Evolutionary conservation across 2,888 invertebrate species (phyloP).

Genomic region (Brachyptera risi): DNA sequence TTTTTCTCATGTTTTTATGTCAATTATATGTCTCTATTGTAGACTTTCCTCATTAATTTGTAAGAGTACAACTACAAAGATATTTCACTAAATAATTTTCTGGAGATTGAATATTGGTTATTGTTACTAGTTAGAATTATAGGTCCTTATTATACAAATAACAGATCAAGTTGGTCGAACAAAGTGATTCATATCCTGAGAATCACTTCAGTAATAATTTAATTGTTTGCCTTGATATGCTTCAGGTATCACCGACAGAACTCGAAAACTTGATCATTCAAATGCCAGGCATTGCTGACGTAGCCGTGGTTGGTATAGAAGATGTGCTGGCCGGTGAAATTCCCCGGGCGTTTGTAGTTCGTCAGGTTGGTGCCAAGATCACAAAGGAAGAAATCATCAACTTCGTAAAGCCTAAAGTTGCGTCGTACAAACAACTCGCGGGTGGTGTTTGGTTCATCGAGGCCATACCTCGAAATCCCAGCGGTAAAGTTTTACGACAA

Average conservation of each 20-base stretch:
- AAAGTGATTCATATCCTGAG: too few species aligned
- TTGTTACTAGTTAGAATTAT: too few species aligned
- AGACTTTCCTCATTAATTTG: too few species aligned
- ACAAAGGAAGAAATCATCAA: constrained; percentile 55
- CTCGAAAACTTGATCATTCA: constrained; percentile 72
- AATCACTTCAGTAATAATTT: too few species aligned
- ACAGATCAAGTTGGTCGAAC: too few species aligned
- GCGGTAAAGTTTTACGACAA: constrained; percentile 40
- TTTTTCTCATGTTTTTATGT: too few species aligned
- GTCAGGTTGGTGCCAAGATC: constrained; percentile 51
- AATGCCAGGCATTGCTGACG: constrained; percentile 67
- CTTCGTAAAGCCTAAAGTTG: constrained; percentile 56
- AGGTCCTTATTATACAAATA: too few species aligned
- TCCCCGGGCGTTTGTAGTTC: constrained; percentile 69
- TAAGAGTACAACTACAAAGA: too few species aligned
- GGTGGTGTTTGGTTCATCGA: constrained; percentile 49
- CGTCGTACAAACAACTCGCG: constrained; percentile 67
- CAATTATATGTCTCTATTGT: too few species aligned
- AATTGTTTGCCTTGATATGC: too few species aligned
- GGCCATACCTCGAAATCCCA: constrained; percentile 40
- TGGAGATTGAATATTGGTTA: too few species aligned
- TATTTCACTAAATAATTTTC: too few species aligned
- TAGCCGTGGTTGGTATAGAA: constrained; percentile 72
- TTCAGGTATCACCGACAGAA: constrained; percentile 81
- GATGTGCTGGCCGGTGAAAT: constrained; percentile 68